phyloP scores from a whole-genome alignment of 2,113 vertebrate species.

The Eolophus roseicapilla region DNA sequence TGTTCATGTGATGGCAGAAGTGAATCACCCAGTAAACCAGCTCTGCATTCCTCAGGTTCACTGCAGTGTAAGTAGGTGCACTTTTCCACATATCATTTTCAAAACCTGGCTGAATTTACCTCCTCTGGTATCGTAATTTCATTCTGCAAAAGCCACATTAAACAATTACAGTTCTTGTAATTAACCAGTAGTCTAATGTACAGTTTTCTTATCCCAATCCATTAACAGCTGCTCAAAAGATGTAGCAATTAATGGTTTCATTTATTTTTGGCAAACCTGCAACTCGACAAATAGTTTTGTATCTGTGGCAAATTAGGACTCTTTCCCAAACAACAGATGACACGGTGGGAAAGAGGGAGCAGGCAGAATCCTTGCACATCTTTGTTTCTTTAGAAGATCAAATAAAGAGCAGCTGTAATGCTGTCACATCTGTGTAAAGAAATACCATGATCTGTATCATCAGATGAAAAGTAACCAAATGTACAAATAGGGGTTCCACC shows the following conservation, averaged over 20 bases:
- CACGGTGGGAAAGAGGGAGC: conserved; percentile 52
- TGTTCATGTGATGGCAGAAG: not conserved
- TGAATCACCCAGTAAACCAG: not conserved
- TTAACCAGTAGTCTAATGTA: conserved; percentile 72
- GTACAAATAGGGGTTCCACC: not conserved
- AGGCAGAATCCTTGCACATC: conserved; percentile 55
- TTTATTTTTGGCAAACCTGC: conserved; percentile 82
- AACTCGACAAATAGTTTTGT: conserved; percentile 78
- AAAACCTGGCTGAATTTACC: conserved; percentile 41
- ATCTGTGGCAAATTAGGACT: conserved; percentile 77
- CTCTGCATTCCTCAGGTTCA: not conserved
- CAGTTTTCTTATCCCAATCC: conserved; percentile 70
- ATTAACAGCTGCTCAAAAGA: conserved; percentile 83
- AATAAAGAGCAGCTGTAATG: conserved; percentile 69
- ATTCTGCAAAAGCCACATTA: conserved; percentile 61
- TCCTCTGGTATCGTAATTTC: conserved; percentile 50
- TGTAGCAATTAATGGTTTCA: conserved; percentile 83
- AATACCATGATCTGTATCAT: not conserved
- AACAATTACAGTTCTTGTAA: conserved; percentile 63
- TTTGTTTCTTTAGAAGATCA: conserved; percentile 72
- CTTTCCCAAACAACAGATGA: conserved; percentile 76
- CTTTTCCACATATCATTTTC: not conserved
- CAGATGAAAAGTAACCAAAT: conserved; percentile 23
- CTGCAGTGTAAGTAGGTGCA: not conserved
- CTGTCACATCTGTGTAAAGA: conserved; percentile 63